These are phyloP conservation scores for Syngnathus typhle DNA, from an alignment of 2,113 vertebrate species.

Conservation along the genomic window DNA sequence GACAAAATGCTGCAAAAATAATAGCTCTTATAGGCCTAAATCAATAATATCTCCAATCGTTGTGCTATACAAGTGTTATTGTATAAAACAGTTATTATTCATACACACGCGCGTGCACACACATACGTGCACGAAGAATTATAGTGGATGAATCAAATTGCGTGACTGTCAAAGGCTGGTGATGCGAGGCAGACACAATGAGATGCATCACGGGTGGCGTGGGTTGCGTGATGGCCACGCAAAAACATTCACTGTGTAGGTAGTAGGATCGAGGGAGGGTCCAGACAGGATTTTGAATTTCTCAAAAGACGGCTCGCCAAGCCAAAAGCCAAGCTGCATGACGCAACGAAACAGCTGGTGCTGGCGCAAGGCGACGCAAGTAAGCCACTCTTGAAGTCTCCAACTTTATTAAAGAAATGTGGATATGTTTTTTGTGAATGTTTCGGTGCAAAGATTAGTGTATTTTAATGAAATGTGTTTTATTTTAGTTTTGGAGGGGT, in stretches of 20 bases:
- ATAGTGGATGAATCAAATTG: not conserved
- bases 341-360: constrained; percentile 62
- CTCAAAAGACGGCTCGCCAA: constrained; percentile 60
- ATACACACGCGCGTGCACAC: no score
- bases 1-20: not conserved
- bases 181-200: not conserved
- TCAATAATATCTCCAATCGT: no score
- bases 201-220: constrained; percentile 28
- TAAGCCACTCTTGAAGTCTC: not conserved
- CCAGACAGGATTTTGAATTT: constrained; percentile 57
- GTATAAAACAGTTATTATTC: no score
- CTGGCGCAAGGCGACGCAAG: constrained; percentile 13
- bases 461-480: not conserved
- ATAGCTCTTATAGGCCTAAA: not conserved
- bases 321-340: constrained; percentile 70
- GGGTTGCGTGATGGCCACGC: constrained; percentile 11
- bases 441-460: not conserved
- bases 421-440: not conserved
- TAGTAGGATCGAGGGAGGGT: constrained; percentile 20
- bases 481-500: not conserved
- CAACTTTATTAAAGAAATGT: not conserved
- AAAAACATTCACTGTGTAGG: not conserved
- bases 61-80: no score
- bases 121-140: no score
- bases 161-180: not conserved